Percentiles rank a stretch among this genome's conserved stretches.
phyloP scores from a whole-genome alignment of 1,140 invertebrate genomes.

The Tetramorium simillimum region DNA sequence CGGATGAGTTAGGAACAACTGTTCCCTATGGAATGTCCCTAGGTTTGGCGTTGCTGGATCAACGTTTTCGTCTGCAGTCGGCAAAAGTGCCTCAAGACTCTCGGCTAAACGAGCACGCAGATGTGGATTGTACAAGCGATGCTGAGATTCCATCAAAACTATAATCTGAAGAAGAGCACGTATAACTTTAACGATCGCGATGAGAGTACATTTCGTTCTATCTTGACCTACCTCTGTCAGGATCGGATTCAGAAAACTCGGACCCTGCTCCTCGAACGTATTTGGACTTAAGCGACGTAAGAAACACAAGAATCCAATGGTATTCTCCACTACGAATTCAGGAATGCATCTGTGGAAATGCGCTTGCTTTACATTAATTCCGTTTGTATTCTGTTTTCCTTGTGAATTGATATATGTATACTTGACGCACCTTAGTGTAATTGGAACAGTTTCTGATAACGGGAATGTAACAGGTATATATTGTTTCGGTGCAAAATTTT shows the following conservation, averaged over 20 bases:
- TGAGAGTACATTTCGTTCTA: background rate
- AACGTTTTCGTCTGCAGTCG: conserved; percentile 87
- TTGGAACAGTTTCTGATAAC: conserved; percentile 87
- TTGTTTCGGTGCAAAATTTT: conserved; percentile 86
- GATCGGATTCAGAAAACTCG: conserved; percentile 88
- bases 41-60: conserved; percentile 86
- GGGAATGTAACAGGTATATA: conserved; percentile 88
- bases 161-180: conserved; percentile 74
- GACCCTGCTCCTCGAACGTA: conserved; percentile 88
- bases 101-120: conserved; percentile 95
- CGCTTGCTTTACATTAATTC: conserved; percentile 11
- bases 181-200: conserved; percentile 14
- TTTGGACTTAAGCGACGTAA: conserved; percentile 88
- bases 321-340: conserved; percentile 96
- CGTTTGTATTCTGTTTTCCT: background rate
- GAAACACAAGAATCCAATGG: conserved; percentile 92
- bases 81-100: conserved; percentile 93
- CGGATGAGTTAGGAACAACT: conserved; percentile 92
- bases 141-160: conserved; percentile 90
- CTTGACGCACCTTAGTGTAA: conserved; percentile 87
- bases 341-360: conserved; percentile 90
- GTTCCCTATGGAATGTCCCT: conserved; percentile 89
- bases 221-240: conserved; percentile 88
- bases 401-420: background rate
- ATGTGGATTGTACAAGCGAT: conserved; percentile 96